These are phyloP conservation scores for Takifugu bimaculatus DNA, from an alignment of 2,113 vertebrate genomes.

Conservation along the genomic window DNA sequence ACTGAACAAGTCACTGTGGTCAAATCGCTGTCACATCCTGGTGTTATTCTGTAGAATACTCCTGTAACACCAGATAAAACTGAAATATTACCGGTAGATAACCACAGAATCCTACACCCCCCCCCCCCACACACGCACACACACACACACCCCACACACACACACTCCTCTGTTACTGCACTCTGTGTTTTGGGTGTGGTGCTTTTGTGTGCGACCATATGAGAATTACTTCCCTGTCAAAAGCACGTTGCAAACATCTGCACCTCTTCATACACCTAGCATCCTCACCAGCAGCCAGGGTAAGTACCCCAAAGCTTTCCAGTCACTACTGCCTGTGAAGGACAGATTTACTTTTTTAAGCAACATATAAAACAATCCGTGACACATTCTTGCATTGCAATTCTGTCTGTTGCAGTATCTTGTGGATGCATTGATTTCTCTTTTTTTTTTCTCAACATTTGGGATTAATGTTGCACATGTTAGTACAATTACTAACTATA, in stretches of 20 bases:
- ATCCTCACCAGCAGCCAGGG: conserved; percentile 42
- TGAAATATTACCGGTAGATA: not conserved
- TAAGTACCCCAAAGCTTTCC: conserved; percentile 35
- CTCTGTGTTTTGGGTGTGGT: conserved; percentile 47
- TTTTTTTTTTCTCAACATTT: too few relatives aligned
- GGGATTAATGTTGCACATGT: too few relatives aligned
- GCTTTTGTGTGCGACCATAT: not conserved
- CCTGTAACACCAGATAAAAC: not conserved
- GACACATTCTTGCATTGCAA: not conserved
- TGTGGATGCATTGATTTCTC: too few relatives aligned
- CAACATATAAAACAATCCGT: not conserved
- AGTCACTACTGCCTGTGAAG: not conserved
- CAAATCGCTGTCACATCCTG: not conserved
- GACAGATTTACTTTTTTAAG: too few relatives aligned
- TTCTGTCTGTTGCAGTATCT: too few relatives aligned
- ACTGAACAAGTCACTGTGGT: conserved; percentile 3
- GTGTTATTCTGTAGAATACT: not conserved
- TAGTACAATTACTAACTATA: too few relatives aligned
- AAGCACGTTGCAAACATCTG: conserved; percentile 30
- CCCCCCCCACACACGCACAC: not conserved
- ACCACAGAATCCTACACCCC: too few relatives aligned
- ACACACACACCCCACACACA: not conserved
- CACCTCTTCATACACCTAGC: conserved; percentile 28
- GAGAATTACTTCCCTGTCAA: conserved; percentile 59
- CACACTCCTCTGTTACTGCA: conserved; percentile 6